These are phyloP conservation scores for Heliconius erato DNA, from an alignment of 2,888 invertebrate species.

Conservation along the genomic window DNA sequence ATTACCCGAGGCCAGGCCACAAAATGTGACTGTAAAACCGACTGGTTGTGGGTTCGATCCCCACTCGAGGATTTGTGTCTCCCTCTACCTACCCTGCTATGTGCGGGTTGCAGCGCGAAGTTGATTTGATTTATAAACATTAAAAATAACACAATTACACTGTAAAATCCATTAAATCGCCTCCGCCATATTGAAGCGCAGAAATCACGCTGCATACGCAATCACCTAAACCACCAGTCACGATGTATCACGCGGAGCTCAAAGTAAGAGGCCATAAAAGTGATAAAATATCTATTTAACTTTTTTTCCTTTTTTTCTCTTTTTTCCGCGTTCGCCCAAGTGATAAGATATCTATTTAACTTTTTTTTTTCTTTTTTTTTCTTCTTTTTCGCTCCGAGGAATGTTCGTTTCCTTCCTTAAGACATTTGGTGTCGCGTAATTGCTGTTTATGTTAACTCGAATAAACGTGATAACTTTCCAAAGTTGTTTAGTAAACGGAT, in stretches of 20 bases:
- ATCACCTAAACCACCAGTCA: conserved; percentile 51
- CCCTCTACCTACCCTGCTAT: too few relatives aligned
- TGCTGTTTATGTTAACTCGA: conserved; percentile 77
- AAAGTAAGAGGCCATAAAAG: conserved; percentile 81
- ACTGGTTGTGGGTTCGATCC: too few relatives aligned
- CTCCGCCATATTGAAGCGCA: conserved; percentile 43
- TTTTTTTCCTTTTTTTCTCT: conserved; percentile 63
- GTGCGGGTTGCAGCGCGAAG: too few relatives aligned
- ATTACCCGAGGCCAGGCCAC: too few relatives aligned
- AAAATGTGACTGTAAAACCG: too few relatives aligned
- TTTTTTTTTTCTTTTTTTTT: conserved; percentile 70
- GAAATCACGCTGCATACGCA: conserved; percentile 51
- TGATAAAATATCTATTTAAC: conserved; percentile 85
- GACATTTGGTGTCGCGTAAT: conserved; percentile 78
- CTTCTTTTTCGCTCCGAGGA: conserved; percentile 65
- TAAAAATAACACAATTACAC: background rate
- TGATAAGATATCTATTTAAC: conserved; percentile 85
- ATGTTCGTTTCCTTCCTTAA: conserved; percentile 73
- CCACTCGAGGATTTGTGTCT: too few relatives aligned
- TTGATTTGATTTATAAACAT: too few relatives aligned
- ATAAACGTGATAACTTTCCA: conserved; percentile 51
- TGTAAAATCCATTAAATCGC: background rate
- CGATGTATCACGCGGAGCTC: conserved; percentile 75
- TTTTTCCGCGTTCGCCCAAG: conserved; percentile 69
- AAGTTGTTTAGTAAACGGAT: conserved; percentile 46